These are phyloP conservation scores for Epirrita christyi DNA, from an alignment of 2,888 invertebrate genomes.

Conservation along the genomic window DNA sequence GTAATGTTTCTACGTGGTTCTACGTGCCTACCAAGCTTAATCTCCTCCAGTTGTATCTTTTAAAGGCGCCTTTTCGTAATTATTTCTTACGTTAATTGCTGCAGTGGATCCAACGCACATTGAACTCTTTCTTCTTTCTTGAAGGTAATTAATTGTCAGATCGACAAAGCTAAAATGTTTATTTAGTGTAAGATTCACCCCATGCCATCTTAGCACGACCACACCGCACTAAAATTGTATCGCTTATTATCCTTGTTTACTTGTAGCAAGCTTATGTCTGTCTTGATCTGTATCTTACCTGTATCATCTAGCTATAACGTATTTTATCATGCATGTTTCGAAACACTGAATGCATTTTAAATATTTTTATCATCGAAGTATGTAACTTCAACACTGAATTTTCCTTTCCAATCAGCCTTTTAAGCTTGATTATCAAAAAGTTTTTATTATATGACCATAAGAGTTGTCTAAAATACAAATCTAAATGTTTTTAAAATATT, in stretches of 20 bases:
- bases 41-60: background rate
- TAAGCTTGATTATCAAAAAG: conserved; percentile 18
- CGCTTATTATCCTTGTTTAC: conserved; percentile 35
- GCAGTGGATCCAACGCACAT: too few relatives aligned
- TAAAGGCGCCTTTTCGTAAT: background rate
- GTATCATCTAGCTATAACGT: conserved; percentile 41
- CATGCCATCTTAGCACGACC: conserved; percentile 27
- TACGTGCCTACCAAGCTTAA: background rate
- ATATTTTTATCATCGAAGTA: conserved; percentile 4
- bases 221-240: conserved; percentile 29
- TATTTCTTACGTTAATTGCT: too few relatives aligned
- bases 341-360: conserved; percentile 20
- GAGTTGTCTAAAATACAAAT: conserved; percentile 7
- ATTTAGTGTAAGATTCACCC: background rate
- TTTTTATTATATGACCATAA: conserved; percentile 3
- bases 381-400: conserved; percentile 10
- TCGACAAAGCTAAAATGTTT: background rate
- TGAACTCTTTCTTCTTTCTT: too few relatives aligned
- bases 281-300: conserved; percentile 47
- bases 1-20: too few relatives aligned
- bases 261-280: conserved; percentile 68
- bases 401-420: conserved; percentile 24
- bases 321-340: conserved; percentile 27
- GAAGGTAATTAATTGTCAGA: background rate
- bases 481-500: background rate